Base-by-base conservation (phyloP, 53 echinoderm and acorn worm species). In the Astropecten irregularis region DNA sequence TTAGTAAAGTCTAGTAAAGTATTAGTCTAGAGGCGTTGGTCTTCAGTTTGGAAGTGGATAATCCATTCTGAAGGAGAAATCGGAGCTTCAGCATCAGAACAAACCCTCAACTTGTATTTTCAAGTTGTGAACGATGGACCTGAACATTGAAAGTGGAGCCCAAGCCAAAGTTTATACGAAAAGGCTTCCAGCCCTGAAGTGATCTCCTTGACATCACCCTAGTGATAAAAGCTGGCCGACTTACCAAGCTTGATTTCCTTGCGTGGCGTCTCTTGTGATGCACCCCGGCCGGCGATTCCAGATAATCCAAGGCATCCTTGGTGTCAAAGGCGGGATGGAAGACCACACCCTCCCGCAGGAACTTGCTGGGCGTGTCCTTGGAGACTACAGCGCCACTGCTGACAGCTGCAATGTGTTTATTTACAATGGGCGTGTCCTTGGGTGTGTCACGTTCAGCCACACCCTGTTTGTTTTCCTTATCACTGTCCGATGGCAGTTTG, bases 221-320 rank as follows among this genome's bases (percentile, higher is more conserved):
- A n/a, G n/a, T n/a, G n/a, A n/a, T n/a, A 25, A 3, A 27, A 19
- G 19, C 27, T 37, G 49, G 2, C 31, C 9, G 36, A 34, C 83
- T 68, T 83, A 95, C 94, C 88, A 97, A 54, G 71, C 99, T 97
- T 7, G 92, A 92, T 40, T 95, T 97, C 70, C 92, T 87, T 29
- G 77, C 66, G 29, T 85, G 91, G 19, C 86, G 82, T 71, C 83
- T 95, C 76, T 57, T 63, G 9, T 44, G 82, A 18, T 66, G 47
- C 3, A 69, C 44, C 35, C 87, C 76, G 0, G 89, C 85, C 21
- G 94, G 91, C 9, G 91, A 91, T 65, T 91, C 94, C 64, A 94
- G 65, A 27, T 55, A 88, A n/a, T 79, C 91, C 30, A 91, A 50
- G 0, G 85, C 94, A 58, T 91, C 94, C 49, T 88, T 82, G 33